Evolutionary conservation across 1,140 invertebrate species (phyloP), one percentile per base, ranked within the genome.

Genomic region (Magallana ariakensis): DNA sequence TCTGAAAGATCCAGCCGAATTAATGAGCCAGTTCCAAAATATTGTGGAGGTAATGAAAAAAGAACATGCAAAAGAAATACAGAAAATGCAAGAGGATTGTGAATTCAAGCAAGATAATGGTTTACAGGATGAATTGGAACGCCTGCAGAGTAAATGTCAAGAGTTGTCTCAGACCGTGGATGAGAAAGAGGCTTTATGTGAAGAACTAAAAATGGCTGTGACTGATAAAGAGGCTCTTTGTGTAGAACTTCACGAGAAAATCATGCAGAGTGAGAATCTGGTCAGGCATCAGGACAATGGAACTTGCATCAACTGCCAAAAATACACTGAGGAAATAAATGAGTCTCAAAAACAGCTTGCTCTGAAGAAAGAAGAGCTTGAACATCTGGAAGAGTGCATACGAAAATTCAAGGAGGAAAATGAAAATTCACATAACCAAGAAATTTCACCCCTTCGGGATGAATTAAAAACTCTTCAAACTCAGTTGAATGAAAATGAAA

Each of bases 21-120:
- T 82, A 53, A 82, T 82, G 80, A n/a, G 10, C 1, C 80, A 82
- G 33, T 82, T 82, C 16, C 80, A 82, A 55, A 56, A 82, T 55
- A 82, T 82, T 82, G 80, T 82, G 46, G 80, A 82, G 9, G 53
- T 55, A 53, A 82, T 82, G 80, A 82, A 82, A 16, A 82, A 3
- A 55, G 80, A 82, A 22, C 80, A 82, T 82, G 80, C 80, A n/a
- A 56, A 82, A 56, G 80, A 82, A 82, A 82, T 54, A 55, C 19
- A 75, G 11, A 75, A 75, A 75, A 75, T 75, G 66, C 66, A 75
- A 26, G 66, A 75, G 22, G 66, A 75, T 8, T 75, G 13, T 13
- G 22, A 75, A 75, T 75, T 26, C 2, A 19, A 75, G 33, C 66
- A 11, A 26, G 66, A 75, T 46, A 33, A 75, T 26, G 33, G 13